Percentiles rank a stretch among this genome's conserved stretches.
phyloP scores from a whole-genome alignment of 2,113 vertebrate species.

The Dasyornis broadbenti region DNA sequence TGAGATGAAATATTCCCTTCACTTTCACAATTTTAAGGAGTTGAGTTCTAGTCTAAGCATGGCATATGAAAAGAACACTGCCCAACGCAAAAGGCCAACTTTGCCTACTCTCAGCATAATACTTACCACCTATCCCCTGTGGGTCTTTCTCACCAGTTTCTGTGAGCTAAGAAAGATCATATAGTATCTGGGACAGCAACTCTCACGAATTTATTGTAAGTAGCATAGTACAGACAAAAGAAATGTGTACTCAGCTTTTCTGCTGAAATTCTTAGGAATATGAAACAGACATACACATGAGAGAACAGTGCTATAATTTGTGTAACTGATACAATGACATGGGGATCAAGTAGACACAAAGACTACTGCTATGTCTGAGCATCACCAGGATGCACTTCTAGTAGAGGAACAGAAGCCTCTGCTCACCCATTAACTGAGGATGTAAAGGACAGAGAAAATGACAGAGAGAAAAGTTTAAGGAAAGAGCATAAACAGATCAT shows the following conservation, averaged over 20 bases:
- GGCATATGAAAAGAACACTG: background rate
- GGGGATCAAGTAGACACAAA: background rate
- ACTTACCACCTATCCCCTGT: background rate
- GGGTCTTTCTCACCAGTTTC: background rate
- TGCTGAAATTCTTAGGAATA: background rate
- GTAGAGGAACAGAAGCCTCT: background rate
- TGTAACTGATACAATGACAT: background rate
- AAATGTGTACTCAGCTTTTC: background rate
- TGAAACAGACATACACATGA: background rate
- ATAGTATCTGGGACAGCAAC: background rate
- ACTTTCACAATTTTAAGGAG: background rate
- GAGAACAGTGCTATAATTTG: background rate
- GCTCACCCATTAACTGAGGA: background rate
- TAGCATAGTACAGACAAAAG: background rate
- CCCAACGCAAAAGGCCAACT: background rate
- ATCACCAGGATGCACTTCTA: background rate
- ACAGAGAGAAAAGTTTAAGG: background rate
- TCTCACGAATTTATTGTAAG: background rate
- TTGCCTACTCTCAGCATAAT: background rate
- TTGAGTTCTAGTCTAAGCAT: background rate
- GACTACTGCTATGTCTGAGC: background rate
- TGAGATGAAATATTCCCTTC: background rate
- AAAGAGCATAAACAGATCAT: background rate
- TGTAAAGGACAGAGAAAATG: background rate
- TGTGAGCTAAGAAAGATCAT: background rate